Base-by-base conservation (phyloP, 2,888 invertebrate genomes). In the Cremastinae sp. region DNA sequence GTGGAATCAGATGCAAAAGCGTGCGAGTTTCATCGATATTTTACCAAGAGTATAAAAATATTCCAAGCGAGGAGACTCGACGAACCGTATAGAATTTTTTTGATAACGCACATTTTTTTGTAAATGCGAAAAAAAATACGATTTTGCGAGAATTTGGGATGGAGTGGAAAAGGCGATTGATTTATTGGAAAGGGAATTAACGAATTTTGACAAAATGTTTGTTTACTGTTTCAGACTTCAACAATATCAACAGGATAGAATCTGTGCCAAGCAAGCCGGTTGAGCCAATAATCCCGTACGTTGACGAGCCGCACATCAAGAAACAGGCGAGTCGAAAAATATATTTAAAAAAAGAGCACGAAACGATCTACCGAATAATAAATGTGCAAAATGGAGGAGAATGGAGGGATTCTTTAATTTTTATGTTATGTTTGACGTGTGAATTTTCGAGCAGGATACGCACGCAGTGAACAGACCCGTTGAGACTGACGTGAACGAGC, bases 231-330 rank as follows among this genome's bases (percentile, higher is more conserved):
- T 7, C 80, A 88, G 88, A 86, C 28, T 86, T 85, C 62, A 83
- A 78, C 79, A 84, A 79, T 75, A 79, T 82, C 38, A 86, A 85
- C 74, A 86, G 86, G 80, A 84, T 89, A 86, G 89, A 87, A 62
- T 79, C 87, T 34, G 82, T 83, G 7, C 84, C 84, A 9, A 82
- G 82, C 62, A 89, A 86, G 79, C 87, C 88, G 18, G 80, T 83
- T 0, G 88, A 89, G 69, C 84, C 89, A 16, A 88, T 86, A 74
- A 78, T 83, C 58, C 82, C 87, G 16, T 84, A 84, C 41, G 54
- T 73, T 16, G 81, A 84, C 65, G 88, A 88, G 36, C 86, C 88
- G 47, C 84, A 85, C 56, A 83, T 79, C 75, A 81, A 79, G 49
- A 84, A 85, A 80, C 85, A 85, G 85, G 89, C 88, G 70, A 80